These are phyloP conservation scores for Platysteira castanea DNA, from an alignment of 2,113 vertebrate genomes.

Conservation along the genomic window DNA sequence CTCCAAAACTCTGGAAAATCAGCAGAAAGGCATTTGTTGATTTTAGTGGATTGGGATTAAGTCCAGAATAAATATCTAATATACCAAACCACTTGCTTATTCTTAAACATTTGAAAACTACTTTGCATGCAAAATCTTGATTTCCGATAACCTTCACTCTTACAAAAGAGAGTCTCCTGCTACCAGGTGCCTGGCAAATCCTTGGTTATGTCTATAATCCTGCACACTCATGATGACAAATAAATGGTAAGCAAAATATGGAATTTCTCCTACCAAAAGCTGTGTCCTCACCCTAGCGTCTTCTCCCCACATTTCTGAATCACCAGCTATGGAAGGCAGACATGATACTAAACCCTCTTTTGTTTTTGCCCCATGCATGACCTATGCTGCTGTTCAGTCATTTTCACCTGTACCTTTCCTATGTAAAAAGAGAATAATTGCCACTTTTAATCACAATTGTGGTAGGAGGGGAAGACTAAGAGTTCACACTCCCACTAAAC, in stretches of 20 bases:
- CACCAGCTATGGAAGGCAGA: background rate
- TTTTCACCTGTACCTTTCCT: background rate
- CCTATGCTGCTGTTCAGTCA: background rate
- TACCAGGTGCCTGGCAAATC: background rate
- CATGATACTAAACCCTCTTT: background rate
- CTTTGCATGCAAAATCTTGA: background rate
- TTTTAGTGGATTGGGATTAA: constrained; percentile 6
- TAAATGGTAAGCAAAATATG: background rate
- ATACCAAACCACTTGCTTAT: background rate
- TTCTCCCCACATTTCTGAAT: background rate
- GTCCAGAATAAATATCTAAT: constrained; percentile 16
- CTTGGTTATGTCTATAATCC: background rate
- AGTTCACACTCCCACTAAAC: background rate
- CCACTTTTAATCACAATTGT: background rate
- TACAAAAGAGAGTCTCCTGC: background rate
- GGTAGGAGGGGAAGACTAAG: background rate
- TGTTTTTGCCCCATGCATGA: background rate
- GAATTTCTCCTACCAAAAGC: background rate
- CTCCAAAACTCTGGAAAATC: background rate
- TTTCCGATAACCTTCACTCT: background rate
- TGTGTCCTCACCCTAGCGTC: background rate
- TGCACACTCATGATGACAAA: background rate
- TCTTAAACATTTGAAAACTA: background rate
- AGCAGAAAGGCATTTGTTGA: constrained; percentile 37
- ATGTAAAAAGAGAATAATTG: background rate